Evolutionary conservation across 2,113 vertebrate genomes (phyloP), one percentile per base, ranked within the genome.

Genomic region (Proterorhinus semilunaris): DNA sequence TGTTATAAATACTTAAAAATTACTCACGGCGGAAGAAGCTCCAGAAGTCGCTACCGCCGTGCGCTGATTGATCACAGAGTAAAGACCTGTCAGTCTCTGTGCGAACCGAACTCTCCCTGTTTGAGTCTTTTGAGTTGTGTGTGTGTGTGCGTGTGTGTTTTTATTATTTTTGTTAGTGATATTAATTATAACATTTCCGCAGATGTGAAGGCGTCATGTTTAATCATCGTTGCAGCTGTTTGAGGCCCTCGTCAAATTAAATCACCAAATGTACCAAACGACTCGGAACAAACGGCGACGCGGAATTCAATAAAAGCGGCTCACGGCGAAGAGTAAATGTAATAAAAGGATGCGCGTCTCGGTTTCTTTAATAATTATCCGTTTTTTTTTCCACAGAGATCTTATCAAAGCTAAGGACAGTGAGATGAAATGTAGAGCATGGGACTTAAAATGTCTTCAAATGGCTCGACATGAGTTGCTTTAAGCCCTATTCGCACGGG

Each of bases 151-250:
- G n/a, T n/a, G n/a, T n/a, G n/a, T n/a, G n/a, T n/a, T 21, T 21
- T 21, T 21, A 21, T 21, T 21, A 21, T 36, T 36, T 27, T 36
- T 36, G 27, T 36, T 36, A 8, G 0, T 16, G 62, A 66, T 67
- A 83, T 78, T 65, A 72, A 62, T 84, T 69, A 68, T 69, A 71
- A 50, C n/a, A 63, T 65, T 70, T 64, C 17, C 27, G 15, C 10
- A 43, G 42, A 52, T 59, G 16, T 45, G 64, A 15, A 16, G 50
- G 48, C 80, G 76, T 74, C 53, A 65, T 65, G 72, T 82, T 78
- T 68, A 76, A 78, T 84, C 45, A 72, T 50, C 27, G 27, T 68
- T 78, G 49, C 11, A 21, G 45, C 16, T 36, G 8, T 8, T 55
- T n/a, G 59, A 53, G 51, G 74, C 57, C 50, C 17, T 72, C 51